Conservation (phyloP, 2,888 invertebrate species). For the Heliconius ismenius region DNA sequence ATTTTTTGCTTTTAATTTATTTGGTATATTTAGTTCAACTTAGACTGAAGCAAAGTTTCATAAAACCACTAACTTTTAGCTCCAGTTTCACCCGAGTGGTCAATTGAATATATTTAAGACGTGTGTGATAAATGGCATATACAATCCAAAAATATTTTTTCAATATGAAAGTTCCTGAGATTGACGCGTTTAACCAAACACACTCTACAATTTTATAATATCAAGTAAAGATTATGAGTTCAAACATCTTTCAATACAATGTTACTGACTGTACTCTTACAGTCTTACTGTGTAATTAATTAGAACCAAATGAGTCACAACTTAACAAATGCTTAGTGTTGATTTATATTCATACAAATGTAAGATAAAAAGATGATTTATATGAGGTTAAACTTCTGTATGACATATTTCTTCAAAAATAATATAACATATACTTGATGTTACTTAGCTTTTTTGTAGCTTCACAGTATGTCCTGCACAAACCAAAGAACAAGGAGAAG, state of each 20-base stretch:
- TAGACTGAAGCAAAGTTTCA: too few species aligned
- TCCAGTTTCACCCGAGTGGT: too few species aligned
- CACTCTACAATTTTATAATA: neutral
- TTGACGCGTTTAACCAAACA: neutral
- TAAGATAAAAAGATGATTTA: slow-evolving; percentile 28
- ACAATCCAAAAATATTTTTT: neutral
- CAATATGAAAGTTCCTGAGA: neutral
- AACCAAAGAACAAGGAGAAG: too few species aligned
- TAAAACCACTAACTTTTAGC: too few species aligned
- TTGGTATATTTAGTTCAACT: too few species aligned
- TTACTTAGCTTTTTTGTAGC: too few species aligned
- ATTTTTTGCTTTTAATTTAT: too few species aligned
- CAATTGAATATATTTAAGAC: too few species aligned
- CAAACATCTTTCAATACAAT: neutral
- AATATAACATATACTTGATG: too few species aligned
- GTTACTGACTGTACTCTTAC: slow-evolving; percentile 15
- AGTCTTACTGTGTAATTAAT: slow-evolving; percentile 28
- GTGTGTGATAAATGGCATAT: too few species aligned
- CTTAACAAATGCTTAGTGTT: slow-evolving; percentile 33
- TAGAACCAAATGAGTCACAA: slow-evolving; percentile 37
- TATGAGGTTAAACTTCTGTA: neutral
- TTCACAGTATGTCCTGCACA: too few species aligned
- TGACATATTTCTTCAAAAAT: neutral
- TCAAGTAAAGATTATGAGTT: neutral
- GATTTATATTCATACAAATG: slow-evolving; percentile 30